Conservation (phyloP, 35 echinoderm and acorn worm species). For the Strongylocentrotus purpuratus region DNA sequence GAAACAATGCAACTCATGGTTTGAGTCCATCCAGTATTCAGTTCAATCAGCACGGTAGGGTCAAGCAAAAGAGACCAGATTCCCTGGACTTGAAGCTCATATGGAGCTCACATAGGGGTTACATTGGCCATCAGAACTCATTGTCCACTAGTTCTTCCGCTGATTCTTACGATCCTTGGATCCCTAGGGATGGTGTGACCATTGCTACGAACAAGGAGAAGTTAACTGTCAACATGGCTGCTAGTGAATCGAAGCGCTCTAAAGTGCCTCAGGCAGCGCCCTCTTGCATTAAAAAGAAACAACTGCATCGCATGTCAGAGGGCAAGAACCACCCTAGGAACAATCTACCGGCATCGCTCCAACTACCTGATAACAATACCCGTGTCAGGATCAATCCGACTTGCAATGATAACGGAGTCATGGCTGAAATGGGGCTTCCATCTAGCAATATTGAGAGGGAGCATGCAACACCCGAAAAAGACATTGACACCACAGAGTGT, state of each 20-base stretch:
- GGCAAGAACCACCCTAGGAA: slow-evolving; percentile 24
- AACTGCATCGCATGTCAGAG: slow-evolving; percentile 33
- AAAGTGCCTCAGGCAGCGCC: slow-evolving; percentile 26
- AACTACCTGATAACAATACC: slow-evolving; percentile 11
- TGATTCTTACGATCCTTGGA: slow-evolving; percentile 40
- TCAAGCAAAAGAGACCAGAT: slow-evolving; percentile 47
- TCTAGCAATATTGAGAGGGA: slow-evolving; percentile 30
- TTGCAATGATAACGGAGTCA: neutral
- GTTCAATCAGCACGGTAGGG: slow-evolving; percentile 34
- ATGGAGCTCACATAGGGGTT: slow-evolving; percentile 42
- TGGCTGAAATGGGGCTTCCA: slow-evolving; percentile 40
- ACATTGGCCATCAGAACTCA: slow-evolving; percentile 35
- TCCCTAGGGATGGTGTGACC: slow-evolving; percentile 42
- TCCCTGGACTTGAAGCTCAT: slow-evolving; percentile 39
- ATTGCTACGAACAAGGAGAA: neutral
- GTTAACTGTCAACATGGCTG: slow-evolving; percentile 16
- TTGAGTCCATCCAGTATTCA: slow-evolving; percentile 27
- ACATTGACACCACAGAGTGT: slow-evolving; percentile 47
- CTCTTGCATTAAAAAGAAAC: slow-evolving; percentile 31
- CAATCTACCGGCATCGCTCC: slow-evolving; percentile 3
- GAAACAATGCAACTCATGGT: neutral
- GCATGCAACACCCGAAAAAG: slow-evolving; percentile 39
- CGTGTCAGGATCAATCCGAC: neutral
- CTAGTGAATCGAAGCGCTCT: neutral
- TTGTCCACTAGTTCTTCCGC: slow-evolving; percentile 44